Percentiles rank a stretch among this genome's conserved stretches.
Evolutionary conservation across 2,113 vertebrate genomes (phyloP).

Genomic region (Anolis carolinensis): DNA sequence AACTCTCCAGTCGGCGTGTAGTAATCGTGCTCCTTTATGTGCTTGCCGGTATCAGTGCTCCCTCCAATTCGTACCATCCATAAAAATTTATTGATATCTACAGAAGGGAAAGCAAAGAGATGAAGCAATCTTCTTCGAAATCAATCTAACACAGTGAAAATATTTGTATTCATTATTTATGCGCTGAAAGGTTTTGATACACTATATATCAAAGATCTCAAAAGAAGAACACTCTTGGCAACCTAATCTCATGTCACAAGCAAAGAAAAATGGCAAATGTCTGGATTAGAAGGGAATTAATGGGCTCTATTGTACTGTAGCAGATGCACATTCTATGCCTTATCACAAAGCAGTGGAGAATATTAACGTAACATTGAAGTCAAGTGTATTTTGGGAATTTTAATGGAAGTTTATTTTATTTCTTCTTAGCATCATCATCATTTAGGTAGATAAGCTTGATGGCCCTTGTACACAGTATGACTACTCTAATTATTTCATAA

Average conservation of each 20-base stretch:
- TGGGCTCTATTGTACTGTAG: not conserved
- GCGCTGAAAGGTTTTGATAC: too few species aligned
- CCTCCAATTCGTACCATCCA: slow-evolving; percentile 99
- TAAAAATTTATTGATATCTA: slow-evolving; percentile 97
- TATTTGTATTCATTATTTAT: not conserved
- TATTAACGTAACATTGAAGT: not conserved
- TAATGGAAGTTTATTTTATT: too few species aligned
- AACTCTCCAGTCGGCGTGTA: slow-evolving; percentile 97
- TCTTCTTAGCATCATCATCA: too few species aligned
- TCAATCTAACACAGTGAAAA: not conserved
- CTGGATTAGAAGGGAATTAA: too few species aligned
- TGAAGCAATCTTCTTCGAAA: not conserved
- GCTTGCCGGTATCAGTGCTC: slow-evolving; percentile 94
- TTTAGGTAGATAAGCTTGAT: too few species aligned
- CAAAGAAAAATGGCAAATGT: too few species aligned
- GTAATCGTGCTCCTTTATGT: slow-evolving; percentile 98
- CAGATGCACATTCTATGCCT: not conserved
- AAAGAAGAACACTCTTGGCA: not conserved
- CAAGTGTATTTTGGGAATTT: not conserved
- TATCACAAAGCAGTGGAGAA: not conserved
- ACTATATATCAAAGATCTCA: not conserved
- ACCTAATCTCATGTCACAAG: not conserved
- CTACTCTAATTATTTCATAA: not conserved
- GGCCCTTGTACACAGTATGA: not conserved
- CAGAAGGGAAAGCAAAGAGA: not conserved